Evolutionary conservation across 2,113 vertebrate species (phyloP).

Genomic region (Pomatostomus ruficeps): DNA sequence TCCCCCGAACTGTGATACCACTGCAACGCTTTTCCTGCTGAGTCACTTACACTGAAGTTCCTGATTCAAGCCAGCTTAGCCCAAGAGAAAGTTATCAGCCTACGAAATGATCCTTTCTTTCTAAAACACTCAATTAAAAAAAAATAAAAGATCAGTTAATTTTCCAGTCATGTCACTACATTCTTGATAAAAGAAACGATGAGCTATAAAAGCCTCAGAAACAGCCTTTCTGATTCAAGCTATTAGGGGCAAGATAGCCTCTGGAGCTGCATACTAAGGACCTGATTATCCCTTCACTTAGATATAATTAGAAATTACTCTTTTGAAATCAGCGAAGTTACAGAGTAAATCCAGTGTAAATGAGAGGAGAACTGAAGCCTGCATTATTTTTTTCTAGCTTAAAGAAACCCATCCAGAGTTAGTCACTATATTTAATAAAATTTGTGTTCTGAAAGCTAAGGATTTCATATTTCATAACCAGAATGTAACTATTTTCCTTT

Average conservation of each 20-base stretch:
- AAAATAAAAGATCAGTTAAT: neutral
- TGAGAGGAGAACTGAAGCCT: neutral
- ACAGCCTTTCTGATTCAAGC: constrained; percentile 9
- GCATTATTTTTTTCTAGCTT: constrained; percentile 66
- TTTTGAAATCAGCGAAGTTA: neutral
- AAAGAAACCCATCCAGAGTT: constrained; percentile 63
- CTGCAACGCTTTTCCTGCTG: neutral
- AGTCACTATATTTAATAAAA: constrained; percentile 62
- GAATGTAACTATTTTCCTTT: constrained; percentile 67
- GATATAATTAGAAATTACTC: neutral
- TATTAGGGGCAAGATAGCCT: neutral
- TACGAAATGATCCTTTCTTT: neutral
- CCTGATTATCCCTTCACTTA: constrained; percentile 26
- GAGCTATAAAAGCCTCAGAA: constrained; percentile 23
- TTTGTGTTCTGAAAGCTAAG: constrained; percentile 64
- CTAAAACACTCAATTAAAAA: neutral
- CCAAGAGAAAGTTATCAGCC: neutral
- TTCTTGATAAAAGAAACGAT: constrained; percentile 29
- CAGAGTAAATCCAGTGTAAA: constrained; percentile 9
- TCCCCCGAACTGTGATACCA: neutral
- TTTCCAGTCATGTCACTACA: neutral
- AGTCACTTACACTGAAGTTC: neutral
- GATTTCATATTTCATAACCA: constrained; percentile 66
- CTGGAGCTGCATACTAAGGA: constrained; percentile 27
- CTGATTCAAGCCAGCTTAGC: neutral